Evolutionary conservation across 2,888 invertebrate genomes (phyloP).

Genomic region (Elegia similella): DNA sequence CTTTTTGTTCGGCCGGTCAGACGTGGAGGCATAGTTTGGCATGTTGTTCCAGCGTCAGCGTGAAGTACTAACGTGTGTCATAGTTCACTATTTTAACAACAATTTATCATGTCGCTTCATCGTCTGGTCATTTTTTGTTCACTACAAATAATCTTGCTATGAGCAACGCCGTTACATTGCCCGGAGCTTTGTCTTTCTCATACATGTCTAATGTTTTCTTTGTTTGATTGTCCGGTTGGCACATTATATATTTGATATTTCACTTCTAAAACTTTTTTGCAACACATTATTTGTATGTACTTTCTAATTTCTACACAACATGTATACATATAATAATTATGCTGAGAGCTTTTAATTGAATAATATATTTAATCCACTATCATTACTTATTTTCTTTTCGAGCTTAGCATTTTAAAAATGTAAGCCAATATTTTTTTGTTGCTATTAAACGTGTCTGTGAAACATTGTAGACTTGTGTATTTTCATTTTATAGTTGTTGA

Average conservation of each 20-base stretch:
- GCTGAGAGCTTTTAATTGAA: background rate
- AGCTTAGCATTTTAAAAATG: background rate
- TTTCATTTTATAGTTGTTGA: slow-evolving; percentile 15
- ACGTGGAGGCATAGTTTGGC: slow-evolving; percentile 40
- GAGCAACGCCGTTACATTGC: slow-evolving; percentile 25
- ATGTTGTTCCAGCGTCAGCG: slow-evolving; percentile 48
- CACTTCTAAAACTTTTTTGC: background rate
- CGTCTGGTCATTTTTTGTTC: slow-evolving; percentile 45
- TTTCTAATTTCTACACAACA: background rate
- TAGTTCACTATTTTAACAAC: slow-evolving; percentile 71
- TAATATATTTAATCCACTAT: background rate
- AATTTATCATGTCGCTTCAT: slow-evolving; percentile 59
- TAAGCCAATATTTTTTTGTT: background rate
- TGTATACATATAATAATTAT: background rate
- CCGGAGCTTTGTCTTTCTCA: background rate
- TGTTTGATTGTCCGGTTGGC: background rate
- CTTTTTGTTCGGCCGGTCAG: slow-evolving; percentile 49
- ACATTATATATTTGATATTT: background rate
- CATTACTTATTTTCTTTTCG: background rate
- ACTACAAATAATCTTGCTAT: slow-evolving; percentile 35
- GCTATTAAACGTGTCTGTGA: slow-evolving; percentile 19
- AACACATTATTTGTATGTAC: background rate
- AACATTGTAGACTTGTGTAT: slow-evolving; percentile 9
- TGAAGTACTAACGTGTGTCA: slow-evolving; percentile 55
- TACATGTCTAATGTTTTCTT: background rate